These are phyloP conservation scores for Cryptomyrus ogoouensis DNA, from an alignment of 2,113 vertebrate genomes.

Conservation along the genomic window DNA sequence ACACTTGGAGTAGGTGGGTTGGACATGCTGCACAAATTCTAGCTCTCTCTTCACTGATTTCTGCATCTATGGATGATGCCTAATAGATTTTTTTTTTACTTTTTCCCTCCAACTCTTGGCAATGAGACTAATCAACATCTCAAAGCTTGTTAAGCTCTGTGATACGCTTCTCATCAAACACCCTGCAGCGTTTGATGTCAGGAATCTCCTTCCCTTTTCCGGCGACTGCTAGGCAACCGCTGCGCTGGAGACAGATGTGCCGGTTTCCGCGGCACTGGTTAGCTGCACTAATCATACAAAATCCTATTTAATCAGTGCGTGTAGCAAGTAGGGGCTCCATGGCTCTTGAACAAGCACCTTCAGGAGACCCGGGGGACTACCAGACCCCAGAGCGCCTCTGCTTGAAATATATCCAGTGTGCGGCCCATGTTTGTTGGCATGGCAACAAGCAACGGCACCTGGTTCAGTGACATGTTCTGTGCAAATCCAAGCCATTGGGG, in stretches of 20 bases:
- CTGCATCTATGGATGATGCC: background rate
- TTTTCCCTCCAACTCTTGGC: background rate
- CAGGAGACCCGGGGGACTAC: background rate
- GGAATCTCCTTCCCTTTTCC: constrained; percentile 14
- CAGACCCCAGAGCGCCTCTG: background rate
- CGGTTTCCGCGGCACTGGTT: constrained; percentile 31
- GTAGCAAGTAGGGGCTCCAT: background rate
- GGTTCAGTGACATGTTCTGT: background rate
- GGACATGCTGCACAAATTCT: background rate
- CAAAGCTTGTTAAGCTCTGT: background rate
- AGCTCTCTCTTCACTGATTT: background rate
- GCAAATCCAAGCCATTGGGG: background rate
- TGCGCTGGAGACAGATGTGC: constrained; percentile 40
- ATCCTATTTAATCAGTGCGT: background rate
- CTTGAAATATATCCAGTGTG: background rate
- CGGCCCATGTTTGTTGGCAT: background rate
- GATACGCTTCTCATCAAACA: constrained; percentile 3
- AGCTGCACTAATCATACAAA: background rate
- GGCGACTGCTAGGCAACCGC: constrained; percentile 25
- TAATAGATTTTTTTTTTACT: background rate
- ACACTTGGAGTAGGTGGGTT: background rate
- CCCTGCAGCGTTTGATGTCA: background rate
- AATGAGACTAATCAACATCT: constrained; percentile 7
- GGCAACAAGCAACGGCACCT: background rate
- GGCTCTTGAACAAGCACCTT: background rate